These are phyloP conservation scores for Limnephilus marmoratus DNA, from an alignment of 2,888 invertebrate species.

Conservation along the genomic window DNA sequence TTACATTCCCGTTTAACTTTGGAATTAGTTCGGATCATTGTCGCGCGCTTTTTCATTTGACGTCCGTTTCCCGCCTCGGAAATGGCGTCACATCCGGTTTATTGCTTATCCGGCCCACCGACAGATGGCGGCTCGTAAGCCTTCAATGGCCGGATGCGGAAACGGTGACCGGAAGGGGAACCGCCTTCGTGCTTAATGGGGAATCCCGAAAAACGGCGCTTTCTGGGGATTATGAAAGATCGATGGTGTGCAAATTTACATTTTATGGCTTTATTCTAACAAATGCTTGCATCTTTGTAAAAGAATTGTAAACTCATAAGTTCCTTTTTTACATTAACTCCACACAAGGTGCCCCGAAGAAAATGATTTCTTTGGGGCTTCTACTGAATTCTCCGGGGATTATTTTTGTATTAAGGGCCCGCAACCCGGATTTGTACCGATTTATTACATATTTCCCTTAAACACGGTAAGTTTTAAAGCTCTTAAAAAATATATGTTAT, in stretches of 20 bases:
- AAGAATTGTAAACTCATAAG: too few species aligned
- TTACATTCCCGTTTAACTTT: background rate
- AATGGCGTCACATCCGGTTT: conserved; percentile 49
- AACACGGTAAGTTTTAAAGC: too few species aligned
- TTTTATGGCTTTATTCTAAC: background rate
- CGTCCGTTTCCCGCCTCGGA: conserved; percentile 18
- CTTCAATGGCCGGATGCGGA: conserved; percentile 2
- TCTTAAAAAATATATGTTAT: too few species aligned
- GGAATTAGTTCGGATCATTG: conserved; percentile 12
- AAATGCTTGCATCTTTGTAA: background rate
- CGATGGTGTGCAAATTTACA: background rate
- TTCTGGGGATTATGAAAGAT: background rate
- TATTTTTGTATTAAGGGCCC: too few species aligned
- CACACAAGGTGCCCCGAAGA: too few species aligned
- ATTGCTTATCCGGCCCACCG: conserved; percentile 39
- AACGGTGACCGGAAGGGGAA: background rate
- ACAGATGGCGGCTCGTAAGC: conserved; percentile 25
- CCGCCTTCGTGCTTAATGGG: background rate
- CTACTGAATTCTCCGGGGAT: too few species aligned
- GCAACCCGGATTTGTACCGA: too few species aligned
- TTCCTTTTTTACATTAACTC: too few species aligned
- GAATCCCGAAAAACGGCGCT: background rate
- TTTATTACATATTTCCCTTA: too few species aligned
- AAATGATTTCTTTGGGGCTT: too few species aligned
- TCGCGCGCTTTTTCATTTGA: conserved; percentile 29